Evolutionary conservation across 2,888 invertebrate genomes (phyloP).

Genomic region (Sesia apiformis): DNA sequence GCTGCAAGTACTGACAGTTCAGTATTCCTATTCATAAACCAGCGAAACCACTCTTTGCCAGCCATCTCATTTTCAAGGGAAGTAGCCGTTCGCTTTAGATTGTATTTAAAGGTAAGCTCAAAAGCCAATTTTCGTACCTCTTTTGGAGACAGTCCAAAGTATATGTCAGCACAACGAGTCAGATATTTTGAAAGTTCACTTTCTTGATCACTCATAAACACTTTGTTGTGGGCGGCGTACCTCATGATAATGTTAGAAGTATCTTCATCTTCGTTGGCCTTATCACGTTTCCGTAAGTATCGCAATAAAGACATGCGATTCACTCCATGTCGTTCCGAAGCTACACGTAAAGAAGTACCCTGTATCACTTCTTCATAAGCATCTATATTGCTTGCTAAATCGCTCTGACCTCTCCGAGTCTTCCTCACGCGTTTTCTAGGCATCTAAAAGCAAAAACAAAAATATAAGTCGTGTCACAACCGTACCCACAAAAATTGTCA

Average conservation of each 20-base stretch:
- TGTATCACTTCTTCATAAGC: conserved; percentile 11
- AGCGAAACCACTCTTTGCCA: conserved; percentile 8
- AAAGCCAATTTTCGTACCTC: conserved; percentile 7
- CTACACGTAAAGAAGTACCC: conserved; percentile 5
- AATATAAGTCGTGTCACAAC: conserved; percentile 1
- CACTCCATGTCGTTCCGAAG: conserved; percentile 6
- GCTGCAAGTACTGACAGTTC: conserved; percentile 8
- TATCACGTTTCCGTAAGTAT: conserved; percentile 8
- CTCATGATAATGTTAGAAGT: conserved; percentile 5
- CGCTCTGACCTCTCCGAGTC: conserved; percentile 2
- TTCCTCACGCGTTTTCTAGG: conserved; percentile 4
- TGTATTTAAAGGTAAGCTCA: conserved; percentile 6
- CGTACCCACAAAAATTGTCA: conserved; percentile 4
- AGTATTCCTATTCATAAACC: conserved; percentile 6
- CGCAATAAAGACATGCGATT: conserved; percentile 9
- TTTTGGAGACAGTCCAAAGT: conserved; percentile 4
- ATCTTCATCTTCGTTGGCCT: conserved; percentile 1
- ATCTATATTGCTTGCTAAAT: conserved; percentile 5
- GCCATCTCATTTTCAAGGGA: conserved; percentile 8
- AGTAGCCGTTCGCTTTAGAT: conserved; percentile 4
- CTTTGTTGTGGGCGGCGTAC: conserved; percentile 6
- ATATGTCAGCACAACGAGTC: conserved; percentile 2
- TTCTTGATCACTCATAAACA: conserved; percentile 1
- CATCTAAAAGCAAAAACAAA: conserved; percentile 1
- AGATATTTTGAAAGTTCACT: conserved; percentile 1